These are phyloP conservation scores for Drosophila meridiana DNA, from an alignment of 2,888 invertebrate species.

Conservation along the genomic window DNA sequence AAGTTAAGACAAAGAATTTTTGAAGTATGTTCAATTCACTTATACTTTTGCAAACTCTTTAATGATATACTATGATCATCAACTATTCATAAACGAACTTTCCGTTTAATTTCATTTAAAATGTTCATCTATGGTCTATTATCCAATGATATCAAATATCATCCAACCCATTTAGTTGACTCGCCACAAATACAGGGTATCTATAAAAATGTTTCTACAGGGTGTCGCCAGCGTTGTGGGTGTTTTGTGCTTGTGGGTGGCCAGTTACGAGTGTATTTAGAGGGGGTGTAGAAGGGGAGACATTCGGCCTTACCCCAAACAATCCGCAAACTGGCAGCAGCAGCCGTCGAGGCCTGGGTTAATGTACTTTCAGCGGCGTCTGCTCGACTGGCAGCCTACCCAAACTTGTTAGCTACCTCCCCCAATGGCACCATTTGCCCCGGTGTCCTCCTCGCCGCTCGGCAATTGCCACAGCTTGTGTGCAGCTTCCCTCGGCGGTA, in stretches of 20 bases:
- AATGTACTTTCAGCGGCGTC: constrained; percentile 74
- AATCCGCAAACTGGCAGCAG: constrained; percentile 39
- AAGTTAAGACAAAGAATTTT: no score
- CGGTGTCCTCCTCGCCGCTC: neutral
- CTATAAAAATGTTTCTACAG: constrained; percentile 58
- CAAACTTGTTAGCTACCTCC: constrained; percentile 18
- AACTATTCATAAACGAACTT: no score
- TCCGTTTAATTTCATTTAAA: neutral
- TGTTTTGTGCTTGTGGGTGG: constrained; percentile 58
- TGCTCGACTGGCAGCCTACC: constrained; percentile 60
- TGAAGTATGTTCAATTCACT: no score
- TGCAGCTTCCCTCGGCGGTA: constrained; percentile 38
- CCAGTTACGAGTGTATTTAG: constrained; percentile 25
- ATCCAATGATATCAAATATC: no score
- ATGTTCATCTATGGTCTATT: neutral
- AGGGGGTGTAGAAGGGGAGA: neutral
- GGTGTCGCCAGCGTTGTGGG: constrained; percentile 59
- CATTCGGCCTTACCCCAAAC: constrained; percentile 30
- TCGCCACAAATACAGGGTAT: constrained; percentile 11
- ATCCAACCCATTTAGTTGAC: neutral
- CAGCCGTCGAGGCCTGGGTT: constrained; percentile 59
- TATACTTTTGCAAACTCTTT: no score
- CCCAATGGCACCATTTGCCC: neutral
- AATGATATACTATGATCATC: no score
- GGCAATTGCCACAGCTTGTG: constrained; percentile 37